phyloP scores from a whole-genome alignment of 2,797 vertebrate genomes.

The Acomys russatus region DNA sequence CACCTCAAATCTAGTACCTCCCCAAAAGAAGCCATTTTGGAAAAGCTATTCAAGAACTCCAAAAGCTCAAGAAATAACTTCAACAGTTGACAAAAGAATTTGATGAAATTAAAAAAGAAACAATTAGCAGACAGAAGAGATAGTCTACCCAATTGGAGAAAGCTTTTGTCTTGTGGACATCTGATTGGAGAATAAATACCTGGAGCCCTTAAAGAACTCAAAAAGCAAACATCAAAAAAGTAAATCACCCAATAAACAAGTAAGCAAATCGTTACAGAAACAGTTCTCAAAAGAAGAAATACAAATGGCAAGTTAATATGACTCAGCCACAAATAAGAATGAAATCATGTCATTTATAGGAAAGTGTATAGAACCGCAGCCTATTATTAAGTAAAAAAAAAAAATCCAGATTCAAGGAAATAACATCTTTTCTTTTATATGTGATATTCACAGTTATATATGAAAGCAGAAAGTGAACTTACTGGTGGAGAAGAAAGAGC shows the following conservation, averaged over 20 bases:
- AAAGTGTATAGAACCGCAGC: background rate
- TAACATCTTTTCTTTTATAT: background rate
- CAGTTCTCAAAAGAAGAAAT: background rate
- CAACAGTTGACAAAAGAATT: background rate
- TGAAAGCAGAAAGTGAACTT: background rate
- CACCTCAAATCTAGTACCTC: background rate
- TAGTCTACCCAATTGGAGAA: background rate
- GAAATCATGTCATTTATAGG: background rate
- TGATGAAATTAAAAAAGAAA: background rate
- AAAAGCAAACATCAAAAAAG: background rate
- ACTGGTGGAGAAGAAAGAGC: background rate
- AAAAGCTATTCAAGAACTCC: constrained; percentile 18
- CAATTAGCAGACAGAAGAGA: background rate
- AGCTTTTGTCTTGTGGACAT: background rate
- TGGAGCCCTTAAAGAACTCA: background rate
- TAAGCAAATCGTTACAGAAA: background rate
- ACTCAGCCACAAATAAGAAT: background rate
- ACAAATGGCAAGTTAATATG: background rate
- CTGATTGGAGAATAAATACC: background rate
- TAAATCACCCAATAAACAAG: background rate
- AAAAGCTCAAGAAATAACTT: background rate
- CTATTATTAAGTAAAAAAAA: background rate
- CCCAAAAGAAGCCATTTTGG: background rate
- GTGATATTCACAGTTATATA: background rate
- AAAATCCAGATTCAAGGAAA: background rate